Base-by-base conservation (phyloP, 2,113 vertebrate species). In the Paedocypris sp. region DNA sequence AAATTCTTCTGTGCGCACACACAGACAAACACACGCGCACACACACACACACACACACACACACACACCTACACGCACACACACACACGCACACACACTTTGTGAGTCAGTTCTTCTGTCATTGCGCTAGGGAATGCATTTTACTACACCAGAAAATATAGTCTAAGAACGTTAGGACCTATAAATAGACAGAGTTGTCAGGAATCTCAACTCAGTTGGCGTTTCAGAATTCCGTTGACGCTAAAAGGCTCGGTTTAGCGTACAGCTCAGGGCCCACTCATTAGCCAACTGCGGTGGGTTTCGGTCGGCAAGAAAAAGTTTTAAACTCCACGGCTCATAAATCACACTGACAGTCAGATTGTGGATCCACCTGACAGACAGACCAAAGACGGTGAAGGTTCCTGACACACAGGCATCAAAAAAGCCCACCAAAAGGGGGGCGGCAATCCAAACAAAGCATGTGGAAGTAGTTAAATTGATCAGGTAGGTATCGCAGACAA, bases 321-420 rank as follows among this genome's bases (percentile, higher is more conserved):
- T 92, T 77, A 75, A 84, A 79, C 83, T 77, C 80, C 79, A 79
- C 82, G 81, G 75, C 87, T 89, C 90, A 91, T 94, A 94, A 95
- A 98, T 97, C 91, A 96, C 86, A 68, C 74, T 93, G 94, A 93
- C 90, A 91, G 80, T 82, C 83, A 84, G 69, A 87, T 77, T 84
- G 77, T 67, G 77, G 82, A 70, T 15, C 22, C 71, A 74, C 80
- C 88, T 90, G 81, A 90, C 89, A 85, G 80, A 85, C 85, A 63
- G 82, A 80, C 77, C 73, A 83, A 53, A 46, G 58, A 13, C 48
- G 6, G 54, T 66, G 86, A 82, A 80, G 82, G 85, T 85, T 18
- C 18, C 26, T 28, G 43, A 66, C 61, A 69, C 10, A 2, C 49
- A 60, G 51, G 58, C 56, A 61, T 83, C 88, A 90, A 89, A 84